Conservation (phyloP, 2,113 vertebrate genomes). For the Mustela lutreola region DNA sequence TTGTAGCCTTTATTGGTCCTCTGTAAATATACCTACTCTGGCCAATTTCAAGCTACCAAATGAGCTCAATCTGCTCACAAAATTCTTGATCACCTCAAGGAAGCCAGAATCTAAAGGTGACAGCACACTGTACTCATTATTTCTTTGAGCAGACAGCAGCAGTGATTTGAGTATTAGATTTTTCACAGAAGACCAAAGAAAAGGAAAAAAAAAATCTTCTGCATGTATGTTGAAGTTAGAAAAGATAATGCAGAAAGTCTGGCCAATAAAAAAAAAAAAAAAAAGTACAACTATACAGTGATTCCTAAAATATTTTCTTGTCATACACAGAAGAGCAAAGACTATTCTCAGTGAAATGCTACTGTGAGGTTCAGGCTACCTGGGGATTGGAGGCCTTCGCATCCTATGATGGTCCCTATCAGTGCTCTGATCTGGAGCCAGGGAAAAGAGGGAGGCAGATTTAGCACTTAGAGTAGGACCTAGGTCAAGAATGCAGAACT, state of each 20-base stretch:
- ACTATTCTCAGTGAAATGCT: not conserved
- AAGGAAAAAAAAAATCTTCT: not conserved
- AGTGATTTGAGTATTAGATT: not conserved
- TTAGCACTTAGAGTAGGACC: not conserved
- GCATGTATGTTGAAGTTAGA: not conserved
- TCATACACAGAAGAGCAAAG: not conserved
- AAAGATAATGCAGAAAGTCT: not conserved
- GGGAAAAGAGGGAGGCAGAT: too few relatives aligned
- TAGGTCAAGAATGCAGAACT: not conserved
- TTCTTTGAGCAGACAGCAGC: not conserved
- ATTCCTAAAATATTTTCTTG: not conserved
- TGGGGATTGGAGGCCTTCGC: not conserved
- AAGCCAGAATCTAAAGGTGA: not conserved
- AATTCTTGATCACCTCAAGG: not conserved
- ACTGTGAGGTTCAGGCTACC: not conserved
- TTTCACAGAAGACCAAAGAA: not conserved
- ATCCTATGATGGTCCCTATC: not conserved
- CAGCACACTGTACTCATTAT: not conserved
- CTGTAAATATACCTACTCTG: not conserved
- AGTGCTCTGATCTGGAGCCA: not conserved
- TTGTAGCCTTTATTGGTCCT: not conserved
- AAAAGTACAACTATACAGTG: not conserved
- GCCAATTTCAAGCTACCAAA: not conserved
- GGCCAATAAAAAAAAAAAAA: not conserved
- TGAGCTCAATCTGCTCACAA: not conserved